These are phyloP conservation scores for Acrocyrtus sp. DNA, from an alignment of 2,888 invertebrate species.

Conservation along the genomic window DNA sequence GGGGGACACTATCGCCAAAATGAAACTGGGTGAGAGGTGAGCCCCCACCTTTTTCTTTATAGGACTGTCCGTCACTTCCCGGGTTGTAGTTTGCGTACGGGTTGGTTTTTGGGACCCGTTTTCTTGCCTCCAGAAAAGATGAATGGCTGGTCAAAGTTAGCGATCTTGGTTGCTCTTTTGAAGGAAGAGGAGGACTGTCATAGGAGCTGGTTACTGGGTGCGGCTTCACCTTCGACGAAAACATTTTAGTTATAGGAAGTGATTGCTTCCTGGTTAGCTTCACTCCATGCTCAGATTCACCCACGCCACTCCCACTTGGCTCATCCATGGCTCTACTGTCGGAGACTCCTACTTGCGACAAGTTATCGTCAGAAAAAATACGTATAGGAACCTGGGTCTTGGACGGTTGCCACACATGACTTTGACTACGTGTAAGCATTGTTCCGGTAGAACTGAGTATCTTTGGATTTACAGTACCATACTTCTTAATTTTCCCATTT, in stretches of 20 bases:
- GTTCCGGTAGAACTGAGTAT: slow-evolving; percentile 44
- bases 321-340: slow-evolving; percentile 28
- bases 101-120: slow-evolving; percentile 61
- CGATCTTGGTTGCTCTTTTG: slow-evolving; percentile 16
- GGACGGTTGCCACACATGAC: slow-evolving; percentile 60
- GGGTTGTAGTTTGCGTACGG: slow-evolving; percentile 61
- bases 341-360: slow-evolving; percentile 42
- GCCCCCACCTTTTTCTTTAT: slow-evolving; percentile 12
- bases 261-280: slow-evolving; percentile 34
- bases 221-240: slow-evolving; percentile 3
- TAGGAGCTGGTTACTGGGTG: not conserved
- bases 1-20: slow-evolving; percentile 21
- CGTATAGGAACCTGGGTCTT: slow-evolving; percentile 36
- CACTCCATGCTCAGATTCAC: no score
- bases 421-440: slow-evolving; percentile 59
- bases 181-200: slow-evolving; percentile 3
- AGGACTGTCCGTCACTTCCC: slow-evolving; percentile 5
- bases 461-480: slow-evolving; percentile 59
- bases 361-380: slow-evolving; percentile 60
- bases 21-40: slow-evolving; percentile 17
- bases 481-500: slow-evolving; percentile 54
- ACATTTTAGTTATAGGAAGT: slow-evolving; percentile 23
- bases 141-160: slow-evolving; percentile 23
- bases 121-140: slow-evolving; percentile 43
- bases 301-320: no score